Evolutionary conservation across 2,888 invertebrate species (phyloP), one percentile per base, ranked within the genome.

Genomic region (Callyntrura sp.): DNA sequence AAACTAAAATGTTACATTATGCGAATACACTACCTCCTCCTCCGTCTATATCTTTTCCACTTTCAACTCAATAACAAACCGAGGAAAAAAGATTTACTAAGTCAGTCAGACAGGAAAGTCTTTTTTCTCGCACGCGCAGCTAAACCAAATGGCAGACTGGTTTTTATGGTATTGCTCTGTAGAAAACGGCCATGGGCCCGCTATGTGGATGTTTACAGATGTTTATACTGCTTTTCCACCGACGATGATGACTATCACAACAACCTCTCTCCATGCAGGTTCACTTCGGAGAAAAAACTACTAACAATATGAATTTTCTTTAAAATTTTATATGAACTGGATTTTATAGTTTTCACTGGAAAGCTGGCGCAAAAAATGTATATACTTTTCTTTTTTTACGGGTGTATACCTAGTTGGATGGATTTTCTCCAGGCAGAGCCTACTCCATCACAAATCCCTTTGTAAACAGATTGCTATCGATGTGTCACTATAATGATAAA

Each of bases 121-220:
- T 60, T 79, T 68, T 60, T 68, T 62, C 25, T 76, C 51, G 76
- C 76, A 76, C 76, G 51, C 73, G 73, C 51, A 76, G 48, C 76
- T 25, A 76, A 48, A 76, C 76, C 51, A 51, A 76, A 55, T 35
- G 20, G 76, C 51, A 55, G 76, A 23, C 76, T 76, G 51, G 25
- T 25, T 25, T 76, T 76, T 76, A 8, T 25, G 35, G 8, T 51
- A 76, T 76, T 76, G 1, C 23, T 28, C 14, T 51, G 17, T 17
- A 43, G 3, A 28, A 14, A 51, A 51, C 1, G 11, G 11, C 51
- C 14, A 62, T 5, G 11, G 23, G 11, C 4, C 23, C 11, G 23
- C 11, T 62, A 20, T 43, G 51, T 76, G 0, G 51, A 4, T 14
- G 28, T n/a, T 8, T 1, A n/a, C 43, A 43, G 17, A 43, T 68